Evolutionary conservation across 1,140 invertebrate species (phyloP), one percentile per base, ranked within the genome.

Genomic region (Semibalanus balanoides): DNA sequence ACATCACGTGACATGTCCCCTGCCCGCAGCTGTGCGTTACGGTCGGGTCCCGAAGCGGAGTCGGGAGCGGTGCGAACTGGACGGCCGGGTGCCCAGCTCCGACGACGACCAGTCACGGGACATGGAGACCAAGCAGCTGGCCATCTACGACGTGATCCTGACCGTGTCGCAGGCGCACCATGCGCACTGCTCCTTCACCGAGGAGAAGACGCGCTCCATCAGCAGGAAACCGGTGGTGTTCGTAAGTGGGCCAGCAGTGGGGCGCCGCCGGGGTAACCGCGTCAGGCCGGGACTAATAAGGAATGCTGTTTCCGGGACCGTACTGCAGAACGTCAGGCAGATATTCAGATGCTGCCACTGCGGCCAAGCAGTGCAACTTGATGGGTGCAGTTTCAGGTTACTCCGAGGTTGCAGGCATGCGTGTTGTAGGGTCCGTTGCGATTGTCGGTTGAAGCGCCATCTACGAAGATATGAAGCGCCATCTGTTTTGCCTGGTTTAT

Each of bases 31-130:
- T 82, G 96, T 98, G 73, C 87, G 95, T 81, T 98, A 97, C 87
- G 96, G 96, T 74, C 88, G 96, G 76, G 95, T 97, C 77, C 96
- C 96, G 73, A 98, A 97, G 85, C 88, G 95, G 80, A 92, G 93
- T 29, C 88, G 95, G 79, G 94, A 96, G 83, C 87, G 90, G 77
- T 80, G 87, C 79, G 86, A 88, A 79, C 82, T 89, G 77, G 77
- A 79, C 74, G 79, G 74, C 31, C 69, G 74, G 74, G 76, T 77
- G 28, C 73, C 77, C 40, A 78, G 77, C 64, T 77, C 83, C 27
- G 81, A 82, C 79, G 80, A 78, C 9, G 79, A 82, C 43, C 81
- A 82, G 70, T 78, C 79, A 30, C 31, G 77, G 22, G 80, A 81
- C 14, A 76, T 83, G 43, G 86, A 86, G 78, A 85, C 80, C 75